phyloP scores from a whole-genome alignment of 2,888 invertebrate species.

The Cotesia congregata region DNA sequence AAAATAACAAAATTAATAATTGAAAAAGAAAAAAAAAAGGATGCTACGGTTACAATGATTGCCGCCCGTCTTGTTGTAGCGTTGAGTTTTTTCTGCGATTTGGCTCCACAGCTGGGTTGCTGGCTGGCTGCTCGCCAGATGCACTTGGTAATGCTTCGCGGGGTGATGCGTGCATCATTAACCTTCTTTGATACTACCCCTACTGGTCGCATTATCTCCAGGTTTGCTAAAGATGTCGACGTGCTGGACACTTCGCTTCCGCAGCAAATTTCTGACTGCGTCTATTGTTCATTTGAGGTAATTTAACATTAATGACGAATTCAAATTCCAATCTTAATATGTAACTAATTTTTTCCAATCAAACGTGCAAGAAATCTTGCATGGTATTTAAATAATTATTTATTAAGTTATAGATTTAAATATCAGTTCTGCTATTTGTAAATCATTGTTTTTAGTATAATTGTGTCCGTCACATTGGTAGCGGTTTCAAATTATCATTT shows the following conservation, averaged over 20 bases:
- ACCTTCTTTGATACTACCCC: conserved; percentile 73
- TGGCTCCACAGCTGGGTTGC: conserved; percentile 78
- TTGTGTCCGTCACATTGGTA: conserved; percentile 59
- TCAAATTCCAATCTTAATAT: conserved; percentile 15
- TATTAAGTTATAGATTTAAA: neutral
- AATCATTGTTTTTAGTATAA: conserved; percentile 57
- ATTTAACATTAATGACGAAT: conserved; percentile 53
- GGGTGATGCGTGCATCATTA: conserved; percentile 71
- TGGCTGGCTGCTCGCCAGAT: conserved; percentile 77
- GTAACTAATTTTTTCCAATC: neutral
- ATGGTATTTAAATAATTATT: conserved; percentile 1
- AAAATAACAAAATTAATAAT: neutral
- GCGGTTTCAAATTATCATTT: neutral
- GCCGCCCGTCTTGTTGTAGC: conserved; percentile 76
- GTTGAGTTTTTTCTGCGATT: conserved; percentile 77
- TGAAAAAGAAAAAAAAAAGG: conserved; percentile 30
- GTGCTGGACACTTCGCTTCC: conserved; percentile 80
- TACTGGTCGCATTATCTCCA: conserved; percentile 73
- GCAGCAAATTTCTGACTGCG: conserved; percentile 77
- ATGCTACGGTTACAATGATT: conserved; percentile 52
- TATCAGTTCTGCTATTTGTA: neutral
- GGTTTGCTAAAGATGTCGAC: conserved; percentile 84
- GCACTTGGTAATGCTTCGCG: conserved; percentile 69
- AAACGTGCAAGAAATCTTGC: neutral
- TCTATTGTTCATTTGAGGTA: conserved; percentile 83